Evolutionary conservation across 2,888 invertebrate species (phyloP), one percentile per base, ranked within the genome.

Genomic region (Drosophila prolongata): DNA sequence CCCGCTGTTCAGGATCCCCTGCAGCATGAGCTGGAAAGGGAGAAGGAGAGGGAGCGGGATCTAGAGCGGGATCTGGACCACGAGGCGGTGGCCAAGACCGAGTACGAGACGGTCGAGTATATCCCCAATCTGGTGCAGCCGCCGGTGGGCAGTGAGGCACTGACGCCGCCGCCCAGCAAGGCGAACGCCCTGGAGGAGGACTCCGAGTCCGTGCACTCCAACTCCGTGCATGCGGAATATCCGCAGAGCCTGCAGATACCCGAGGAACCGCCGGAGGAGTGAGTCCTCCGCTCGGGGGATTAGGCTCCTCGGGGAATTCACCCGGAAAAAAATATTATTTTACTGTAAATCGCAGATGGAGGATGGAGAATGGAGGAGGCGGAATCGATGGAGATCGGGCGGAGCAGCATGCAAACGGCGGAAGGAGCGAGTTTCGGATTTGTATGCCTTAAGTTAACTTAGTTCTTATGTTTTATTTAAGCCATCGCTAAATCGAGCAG

Each of bases 251-350:
- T 91, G 43, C 80, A 92, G 78, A 89, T 91, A 85, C 91, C 91
- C 46, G 92, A 91, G 56, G 91, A 92, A 71, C 92, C 92, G 76
- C 92, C 92, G 69, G 92, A 92, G 91, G 90, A 90, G 75, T 92
- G 91, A 90, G 69, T 14, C 19, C 24, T 1, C 9, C 42, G 10
- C 27, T 3, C 10, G 2, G 6, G 24, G 43, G 30, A 9, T 13
- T 27, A 19, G 58, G 54, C 38, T 52, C 52, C 11, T 16, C 24
- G 40, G 52, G 59, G 38, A 19, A 24, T 8, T 54, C 19, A 27
- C 52, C 59, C 53, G 6, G 38, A 53, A 34, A 34, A 34, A 14
- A 14, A 52, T 37, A 75, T 80, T 83, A 72, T 76, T 78, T 76
- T 70, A 75, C 71, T 71, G 47, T 65, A 77, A 74, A 67, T 49